phyloP scores from a whole-genome alignment of 1,140 invertebrate species.

The Drosophila eugracilis region DNA sequence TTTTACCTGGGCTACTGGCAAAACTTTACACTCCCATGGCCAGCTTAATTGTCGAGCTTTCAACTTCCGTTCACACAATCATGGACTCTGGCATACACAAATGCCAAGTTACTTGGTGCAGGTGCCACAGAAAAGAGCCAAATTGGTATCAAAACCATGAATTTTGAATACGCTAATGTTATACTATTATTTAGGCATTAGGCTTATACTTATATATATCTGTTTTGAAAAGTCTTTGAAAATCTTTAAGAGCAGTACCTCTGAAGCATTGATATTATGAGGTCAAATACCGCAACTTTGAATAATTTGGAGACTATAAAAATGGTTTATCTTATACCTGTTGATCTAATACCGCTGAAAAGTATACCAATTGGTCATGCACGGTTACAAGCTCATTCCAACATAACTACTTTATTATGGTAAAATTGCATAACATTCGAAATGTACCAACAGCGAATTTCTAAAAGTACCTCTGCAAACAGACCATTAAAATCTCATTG shows the following conservation, averaged over 20 bases:
- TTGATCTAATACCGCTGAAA: too few species aligned
- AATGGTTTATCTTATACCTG: neutral
- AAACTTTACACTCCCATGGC: constrained; percentile 17
- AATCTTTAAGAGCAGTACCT: too few species aligned
- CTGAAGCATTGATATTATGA: too few species aligned
- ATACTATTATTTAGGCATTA: too few species aligned
- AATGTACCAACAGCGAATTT: constrained; percentile 7
- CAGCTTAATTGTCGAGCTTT: constrained; percentile 27
- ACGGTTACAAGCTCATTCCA: constrained; percentile 1
- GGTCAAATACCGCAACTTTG: too few species aligned
- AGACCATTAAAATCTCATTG: constrained; percentile 28
- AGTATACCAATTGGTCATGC: constrained; percentile 3
- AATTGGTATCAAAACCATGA: neutral
- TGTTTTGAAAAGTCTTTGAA: too few species aligned
- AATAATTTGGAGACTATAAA: too few species aligned
- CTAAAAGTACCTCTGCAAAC: constrained; percentile 6
- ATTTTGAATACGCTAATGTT: neutral
- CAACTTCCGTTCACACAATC: constrained; percentile 38
- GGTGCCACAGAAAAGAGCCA: constrained; percentile 5
- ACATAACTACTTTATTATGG: neutral
- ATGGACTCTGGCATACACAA: constrained; percentile 19
- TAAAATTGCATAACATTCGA: constrained; percentile 15
- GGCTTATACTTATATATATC: too few species aligned
- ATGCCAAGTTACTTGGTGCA: neutral
- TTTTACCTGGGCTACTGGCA: constrained; percentile 5